phyloP scores from a whole-genome alignment of 1,140 invertebrate genomes.

The Halesus radiatus region DNA sequence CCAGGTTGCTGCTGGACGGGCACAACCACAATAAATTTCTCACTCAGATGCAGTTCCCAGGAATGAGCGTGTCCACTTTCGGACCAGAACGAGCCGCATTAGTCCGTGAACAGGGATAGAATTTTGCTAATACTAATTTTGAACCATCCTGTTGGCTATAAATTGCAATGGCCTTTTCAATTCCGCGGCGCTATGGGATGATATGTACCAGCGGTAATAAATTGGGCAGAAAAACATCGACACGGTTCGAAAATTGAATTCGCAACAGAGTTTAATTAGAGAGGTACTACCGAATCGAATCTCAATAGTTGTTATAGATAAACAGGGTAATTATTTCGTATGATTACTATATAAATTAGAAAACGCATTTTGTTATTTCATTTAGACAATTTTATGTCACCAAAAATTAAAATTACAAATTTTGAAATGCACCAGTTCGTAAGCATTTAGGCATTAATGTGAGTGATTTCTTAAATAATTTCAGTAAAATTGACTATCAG shows the following conservation, averaged over 20 bases:
- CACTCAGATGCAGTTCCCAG: conserved; percentile 5
- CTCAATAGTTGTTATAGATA: background rate
- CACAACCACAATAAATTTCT: conserved; percentile 20
- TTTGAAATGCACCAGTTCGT: too few species aligned
- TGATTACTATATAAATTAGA: too few species aligned
- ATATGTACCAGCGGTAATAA: conserved; percentile 30
- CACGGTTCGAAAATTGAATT: conserved; percentile 14
- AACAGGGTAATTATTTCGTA: too few species aligned
- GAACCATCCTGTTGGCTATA: conserved; percentile 48
- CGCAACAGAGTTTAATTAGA: conserved; percentile 25
- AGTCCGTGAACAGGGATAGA: conserved; percentile 5
- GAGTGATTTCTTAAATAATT: too few species aligned
- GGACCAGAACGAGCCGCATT: conserved; percentile 25
- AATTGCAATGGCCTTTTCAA: conserved; percentile 51
- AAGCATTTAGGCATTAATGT: too few species aligned
- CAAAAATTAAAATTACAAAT: too few species aligned
- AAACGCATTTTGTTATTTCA: too few species aligned
- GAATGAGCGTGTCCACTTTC: conserved; percentile 19
- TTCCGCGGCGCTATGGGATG: conserved; percentile 33
- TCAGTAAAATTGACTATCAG: too few species aligned
- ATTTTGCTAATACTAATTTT: conserved; percentile 35
- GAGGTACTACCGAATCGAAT: background rate
- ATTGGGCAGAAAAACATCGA: conserved; percentile 32
- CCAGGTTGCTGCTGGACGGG: background rate
- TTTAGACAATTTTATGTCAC: too few species aligned